Percentiles rank a stretch among this genome's conserved stretches.
Evolutionary conservation across 2,888 invertebrate species (phyloP).

Genomic region (Rhopalosiphum nymphaeae): DNA sequence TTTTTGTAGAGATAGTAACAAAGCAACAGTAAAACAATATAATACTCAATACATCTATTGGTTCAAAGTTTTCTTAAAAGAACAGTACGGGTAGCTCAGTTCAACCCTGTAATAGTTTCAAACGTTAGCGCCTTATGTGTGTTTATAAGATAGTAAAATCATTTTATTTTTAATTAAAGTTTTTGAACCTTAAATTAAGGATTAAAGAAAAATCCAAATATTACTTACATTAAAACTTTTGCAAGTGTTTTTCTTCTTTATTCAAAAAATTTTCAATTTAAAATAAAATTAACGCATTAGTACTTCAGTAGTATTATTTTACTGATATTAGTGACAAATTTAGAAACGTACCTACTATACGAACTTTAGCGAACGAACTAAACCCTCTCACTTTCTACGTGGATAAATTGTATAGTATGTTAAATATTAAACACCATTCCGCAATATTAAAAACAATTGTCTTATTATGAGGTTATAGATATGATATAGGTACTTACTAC

Average conservation of each 20-base stretch:
- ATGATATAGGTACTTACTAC: neutral
- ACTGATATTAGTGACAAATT: neutral
- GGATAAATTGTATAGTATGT: neutral
- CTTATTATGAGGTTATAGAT: neutral
- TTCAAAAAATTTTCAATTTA: neutral
- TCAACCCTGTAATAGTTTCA: neutral
- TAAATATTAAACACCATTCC: neutral
- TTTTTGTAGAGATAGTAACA: neutral
- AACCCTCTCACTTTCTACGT: neutral
- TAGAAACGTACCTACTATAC: neutral
- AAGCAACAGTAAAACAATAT: neutral
- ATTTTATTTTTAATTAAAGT: neutral
- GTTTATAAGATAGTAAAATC: neutral
- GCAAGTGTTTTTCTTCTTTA: neutral
- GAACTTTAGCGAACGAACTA: neutral
- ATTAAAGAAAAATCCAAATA: neutral
- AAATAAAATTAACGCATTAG: neutral
- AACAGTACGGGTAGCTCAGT: neutral
- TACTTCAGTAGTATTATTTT: neutral
- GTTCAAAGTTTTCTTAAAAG: neutral
- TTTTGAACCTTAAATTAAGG: neutral
- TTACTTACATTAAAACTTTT: neutral
- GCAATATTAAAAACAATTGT: neutral
- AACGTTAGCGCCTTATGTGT: neutral
- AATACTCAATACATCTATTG: neutral